A percentile compares a stretch with the other conserved stretches of the same genome.
Conservation (phyloP, 2,113 vertebrate species). For the Sapayoa aenigma region DNA sequence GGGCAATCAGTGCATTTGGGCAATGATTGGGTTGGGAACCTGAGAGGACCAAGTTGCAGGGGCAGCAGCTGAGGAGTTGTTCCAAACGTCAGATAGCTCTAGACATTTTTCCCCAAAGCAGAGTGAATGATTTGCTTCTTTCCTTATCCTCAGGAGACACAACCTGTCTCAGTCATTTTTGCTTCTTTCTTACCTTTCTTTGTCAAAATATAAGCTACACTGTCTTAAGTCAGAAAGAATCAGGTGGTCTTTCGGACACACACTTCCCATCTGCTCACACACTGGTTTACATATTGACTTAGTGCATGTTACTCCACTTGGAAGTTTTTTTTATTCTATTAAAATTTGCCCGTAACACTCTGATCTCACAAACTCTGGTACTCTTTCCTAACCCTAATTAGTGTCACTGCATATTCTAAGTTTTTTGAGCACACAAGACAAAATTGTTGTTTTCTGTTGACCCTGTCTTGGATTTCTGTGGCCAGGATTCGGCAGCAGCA, state of each 20-base stretch:
- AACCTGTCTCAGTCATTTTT: neutral
- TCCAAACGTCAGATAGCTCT: neutral
- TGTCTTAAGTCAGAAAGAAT: neutral
- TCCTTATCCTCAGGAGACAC: neutral
- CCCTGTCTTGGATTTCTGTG: no score
- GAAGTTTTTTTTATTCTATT: neutral
- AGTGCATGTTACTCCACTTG: neutral
- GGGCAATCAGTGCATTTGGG: neutral
- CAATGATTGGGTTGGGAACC: neutral
- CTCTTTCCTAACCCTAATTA: neutral
- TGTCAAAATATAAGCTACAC: neutral
- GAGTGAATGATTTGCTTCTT: neutral
- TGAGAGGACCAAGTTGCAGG: neutral
- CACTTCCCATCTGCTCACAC: neutral
- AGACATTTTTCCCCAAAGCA: neutral
- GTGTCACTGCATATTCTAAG: neutral
- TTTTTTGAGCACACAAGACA: neutral
- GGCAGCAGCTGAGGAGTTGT: neutral
- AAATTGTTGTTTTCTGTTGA: neutral
- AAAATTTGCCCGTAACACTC: neutral
- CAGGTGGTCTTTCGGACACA: neutral
- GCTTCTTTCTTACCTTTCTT: neutral
- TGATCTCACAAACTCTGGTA: neutral
- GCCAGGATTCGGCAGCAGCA: no score
- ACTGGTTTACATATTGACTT: neutral